Evolutionary conservation across 2,113 vertebrate species (phyloP).

Genomic region (Amblyornis subalaris): DNA sequence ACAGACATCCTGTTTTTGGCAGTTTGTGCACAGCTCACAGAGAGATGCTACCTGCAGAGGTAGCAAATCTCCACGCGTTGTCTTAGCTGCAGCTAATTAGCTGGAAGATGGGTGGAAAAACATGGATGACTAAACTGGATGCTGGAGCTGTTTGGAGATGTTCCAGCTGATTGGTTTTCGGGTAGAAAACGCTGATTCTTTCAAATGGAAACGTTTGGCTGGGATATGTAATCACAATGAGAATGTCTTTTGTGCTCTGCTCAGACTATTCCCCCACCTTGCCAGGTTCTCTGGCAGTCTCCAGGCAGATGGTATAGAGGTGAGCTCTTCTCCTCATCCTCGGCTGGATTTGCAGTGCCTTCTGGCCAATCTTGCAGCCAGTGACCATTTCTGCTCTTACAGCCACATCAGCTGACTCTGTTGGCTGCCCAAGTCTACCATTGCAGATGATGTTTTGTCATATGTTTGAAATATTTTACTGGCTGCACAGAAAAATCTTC

Average conservation of each 20-base stretch:
- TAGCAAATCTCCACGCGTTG: background rate
- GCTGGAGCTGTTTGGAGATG: background rate
- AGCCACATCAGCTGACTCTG: background rate
- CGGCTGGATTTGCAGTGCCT: background rate
- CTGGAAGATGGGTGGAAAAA: conserved; percentile 23
- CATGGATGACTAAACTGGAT: background rate
- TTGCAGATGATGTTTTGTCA: background rate
- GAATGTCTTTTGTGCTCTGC: background rate
- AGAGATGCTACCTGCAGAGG: background rate
- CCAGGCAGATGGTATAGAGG: background rate
- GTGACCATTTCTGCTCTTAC: background rate
- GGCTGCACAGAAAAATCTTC: background rate
- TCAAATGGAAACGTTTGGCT: background rate
- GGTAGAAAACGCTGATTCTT: background rate
- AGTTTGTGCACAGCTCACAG: background rate
- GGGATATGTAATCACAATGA: background rate
- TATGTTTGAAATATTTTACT: background rate
- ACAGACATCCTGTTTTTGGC: background rate
- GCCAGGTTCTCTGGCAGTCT: background rate
- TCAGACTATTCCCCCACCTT: background rate
- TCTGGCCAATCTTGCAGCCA: background rate
- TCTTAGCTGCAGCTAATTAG: conserved; percentile 11
- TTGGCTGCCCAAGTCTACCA: background rate
- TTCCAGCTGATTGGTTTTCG: background rate
- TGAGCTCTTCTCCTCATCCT: background rate